Base-by-base conservation (phyloP, 2,113 vertebrate genomes). In the Martes martes region DNA sequence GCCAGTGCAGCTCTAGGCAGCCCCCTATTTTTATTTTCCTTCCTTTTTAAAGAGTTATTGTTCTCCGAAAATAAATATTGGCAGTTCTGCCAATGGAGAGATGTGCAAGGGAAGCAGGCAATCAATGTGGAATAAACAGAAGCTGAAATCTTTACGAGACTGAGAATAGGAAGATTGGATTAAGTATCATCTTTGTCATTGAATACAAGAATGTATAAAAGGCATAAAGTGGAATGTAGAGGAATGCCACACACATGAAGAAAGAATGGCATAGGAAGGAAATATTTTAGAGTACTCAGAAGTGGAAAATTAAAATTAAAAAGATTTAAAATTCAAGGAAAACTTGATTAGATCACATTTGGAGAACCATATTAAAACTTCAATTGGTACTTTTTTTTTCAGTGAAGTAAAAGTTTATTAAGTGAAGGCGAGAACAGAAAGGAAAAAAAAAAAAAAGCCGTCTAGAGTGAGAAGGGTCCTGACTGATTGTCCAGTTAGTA, bases 31-130 rank as follows among this genome's bases (percentile, higher is more conserved):
- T 96, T 76, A 88, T 95, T 81, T 94, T 81, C 14, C 16, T 89
- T 87, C n/a, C 39, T 55, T 42, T 95, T 94, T 76, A 92, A 84
- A 82, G 89, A 89, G 65, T 52, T 85, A 31, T 92, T 95, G 50
- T 96, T 92, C 33, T 96, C n/a, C 15, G 79, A 94, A 96, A 90
- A 98, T 88, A 84, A 86, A 88, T 96, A 97, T 85, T 45, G 96
- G 69, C 96, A 96, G 57, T 61, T 94, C 24, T 71, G 84, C 50
- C 83, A 92, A 6, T 85, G 45, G 67, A 97, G 55, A 92, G 63
- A 45, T 92, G 26, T 92, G 33, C 42, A 55, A 39, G 57, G 74
- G 42, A 93, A 94, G 31, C 73, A 65, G 65, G 14, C 24, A 92
- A 90, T 97, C 86, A 36, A 78, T 90, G 50, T 50, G 73, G 80